Conservation (phyloP, 2,797 vertebrate species). For the Protonibea diacanthus region DNA sequence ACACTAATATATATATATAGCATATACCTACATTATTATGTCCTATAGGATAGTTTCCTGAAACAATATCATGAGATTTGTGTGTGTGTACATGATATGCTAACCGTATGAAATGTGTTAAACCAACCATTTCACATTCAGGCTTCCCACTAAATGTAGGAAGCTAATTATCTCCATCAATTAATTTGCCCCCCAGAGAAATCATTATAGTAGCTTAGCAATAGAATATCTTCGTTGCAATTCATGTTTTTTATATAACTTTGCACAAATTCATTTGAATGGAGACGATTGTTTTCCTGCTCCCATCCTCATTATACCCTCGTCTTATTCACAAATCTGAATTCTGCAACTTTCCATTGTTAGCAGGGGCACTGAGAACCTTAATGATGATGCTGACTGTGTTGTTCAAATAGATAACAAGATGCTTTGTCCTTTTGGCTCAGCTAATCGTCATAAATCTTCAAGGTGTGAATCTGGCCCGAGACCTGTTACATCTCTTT, state of each 20-base stretch:
- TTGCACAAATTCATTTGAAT: not conserved
- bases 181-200: slow-evolving; percentile 15
- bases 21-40: not conserved
- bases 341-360: not conserved
- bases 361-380: not conserved
- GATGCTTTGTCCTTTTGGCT: not conserved
- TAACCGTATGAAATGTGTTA: not conserved
- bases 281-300: slow-evolving; percentile 20
- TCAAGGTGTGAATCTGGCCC: not conserved
- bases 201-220: slow-evolving; percentile 22
- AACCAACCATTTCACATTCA: not conserved
- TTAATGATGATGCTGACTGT: not conserved
- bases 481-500: not conserved
- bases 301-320: slow-evolving; percentile 16
- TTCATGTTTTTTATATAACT: slow-evolving; percentile 9
- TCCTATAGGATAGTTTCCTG: not conserved
- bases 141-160: not conserved
- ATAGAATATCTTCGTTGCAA: too few species aligned
- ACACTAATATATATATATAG: too few species aligned
- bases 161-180: not conserved
- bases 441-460: not conserved
- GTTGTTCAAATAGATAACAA: slow-evolving; percentile 5
- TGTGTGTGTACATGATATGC: not conserved
- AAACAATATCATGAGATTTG: not conserved
- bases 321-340: slow-evolving; percentile 4